A percentile compares a stretch with the other conserved stretches of the same genome.
phyloP scores from a whole-genome alignment of 2,797 vertebrate genomes.

The Liasis olivaceus region DNA sequence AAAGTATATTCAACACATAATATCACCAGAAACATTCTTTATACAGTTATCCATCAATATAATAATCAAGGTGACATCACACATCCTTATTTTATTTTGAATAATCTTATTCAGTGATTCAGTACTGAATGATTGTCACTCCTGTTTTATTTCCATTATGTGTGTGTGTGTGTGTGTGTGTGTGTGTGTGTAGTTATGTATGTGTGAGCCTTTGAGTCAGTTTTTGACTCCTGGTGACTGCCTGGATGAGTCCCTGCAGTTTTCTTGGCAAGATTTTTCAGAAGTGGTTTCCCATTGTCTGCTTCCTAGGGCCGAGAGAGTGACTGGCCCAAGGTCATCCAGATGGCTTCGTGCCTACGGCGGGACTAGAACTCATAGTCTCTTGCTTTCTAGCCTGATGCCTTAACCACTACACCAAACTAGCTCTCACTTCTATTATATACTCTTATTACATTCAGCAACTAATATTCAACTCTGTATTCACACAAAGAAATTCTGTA shows the following conservation, averaged over 20 bases:
- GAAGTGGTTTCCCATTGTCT: background rate
- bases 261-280: background rate
- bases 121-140: background rate
- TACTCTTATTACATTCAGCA: background rate
- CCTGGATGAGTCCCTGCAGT: background rate
- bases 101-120: background rate
- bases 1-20: no score
- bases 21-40: background rate
- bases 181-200: background rate
- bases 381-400: background rate
- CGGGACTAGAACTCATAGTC: background rate
- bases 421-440: background rate
- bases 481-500: background rate
- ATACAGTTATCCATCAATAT: background rate
- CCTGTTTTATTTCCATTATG: background rate
- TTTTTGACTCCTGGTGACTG: background rate
- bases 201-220: background rate
- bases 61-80: background rate
- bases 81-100: background rate
- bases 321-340: background rate
- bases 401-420: background rate
- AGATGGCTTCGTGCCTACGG: background rate
- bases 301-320: background rate
- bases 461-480: background rate
- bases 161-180: no score